Evolutionary conservation across 53 echinoderm and acorn worm genomes (phyloP).

Genomic region (Zoroaster sp.): DNA sequence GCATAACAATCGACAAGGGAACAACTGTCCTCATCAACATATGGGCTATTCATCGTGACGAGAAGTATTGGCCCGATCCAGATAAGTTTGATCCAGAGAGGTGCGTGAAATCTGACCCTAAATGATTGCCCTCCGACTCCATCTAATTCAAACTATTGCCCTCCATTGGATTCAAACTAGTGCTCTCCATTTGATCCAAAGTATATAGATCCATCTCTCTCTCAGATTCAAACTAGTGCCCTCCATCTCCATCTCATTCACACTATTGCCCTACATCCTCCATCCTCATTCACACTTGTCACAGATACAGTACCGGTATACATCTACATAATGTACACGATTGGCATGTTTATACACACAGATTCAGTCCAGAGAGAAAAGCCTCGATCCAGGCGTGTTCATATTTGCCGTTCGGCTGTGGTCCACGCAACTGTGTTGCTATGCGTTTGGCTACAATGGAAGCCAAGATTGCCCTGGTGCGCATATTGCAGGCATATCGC

Average conservation of each 20-base stretch:
- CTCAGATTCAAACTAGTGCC: no score
- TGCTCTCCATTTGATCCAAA: background rate
- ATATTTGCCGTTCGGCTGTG: conserved; percentile 27
- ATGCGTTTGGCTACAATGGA: conserved; percentile 42
- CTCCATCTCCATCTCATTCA: no score
- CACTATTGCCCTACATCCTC: no score
- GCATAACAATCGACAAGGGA: conserved; percentile 54
- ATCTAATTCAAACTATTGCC: background rate
- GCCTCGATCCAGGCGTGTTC: conserved; percentile 15
- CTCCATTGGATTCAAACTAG: background rate
- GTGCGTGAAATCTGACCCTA: background rate
- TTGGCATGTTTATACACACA: background rate
- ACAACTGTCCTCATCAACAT: conserved; percentile 13
- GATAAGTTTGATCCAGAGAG: conserved; percentile 72
- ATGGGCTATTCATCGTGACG: conserved; percentile 60
- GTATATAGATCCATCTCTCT: background rate
- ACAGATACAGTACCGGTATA: background rate
- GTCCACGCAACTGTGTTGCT: conserved; percentile 44
- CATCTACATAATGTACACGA: background rate
- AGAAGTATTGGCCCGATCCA: conserved; percentile 70
- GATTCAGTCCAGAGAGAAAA: conserved; percentile 45
- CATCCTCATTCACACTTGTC: no score
- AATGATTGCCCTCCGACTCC: no score
- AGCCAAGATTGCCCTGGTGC: conserved; percentile 50
- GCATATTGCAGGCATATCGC: conserved; percentile 28